Percentiles rank a stretch among this genome's conserved stretches.
phyloP scores from a whole-genome alignment of 1,140 invertebrate genomes.

The Pseudomyrmex flavicornis region DNA sequence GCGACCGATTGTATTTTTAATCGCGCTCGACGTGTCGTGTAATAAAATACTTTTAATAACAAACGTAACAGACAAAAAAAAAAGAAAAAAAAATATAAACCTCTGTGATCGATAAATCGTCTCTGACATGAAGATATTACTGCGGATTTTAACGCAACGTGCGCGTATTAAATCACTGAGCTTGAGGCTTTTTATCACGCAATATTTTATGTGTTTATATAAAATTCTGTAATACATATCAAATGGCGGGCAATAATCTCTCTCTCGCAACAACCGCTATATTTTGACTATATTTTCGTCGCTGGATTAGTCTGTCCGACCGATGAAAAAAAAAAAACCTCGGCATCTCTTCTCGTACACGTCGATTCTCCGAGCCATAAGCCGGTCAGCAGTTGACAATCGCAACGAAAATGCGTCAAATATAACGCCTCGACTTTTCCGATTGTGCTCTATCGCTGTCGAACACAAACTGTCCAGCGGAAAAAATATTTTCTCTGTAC shows the following conservation, averaged over 20 bases:
- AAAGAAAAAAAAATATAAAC: neutral
- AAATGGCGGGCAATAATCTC: too few relatives aligned
- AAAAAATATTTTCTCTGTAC: constrained; percentile 48
- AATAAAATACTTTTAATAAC: neutral
- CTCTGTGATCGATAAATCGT: neutral
- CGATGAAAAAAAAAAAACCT: neutral
- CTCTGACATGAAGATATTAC: neutral
- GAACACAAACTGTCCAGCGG: constrained; percentile 39
- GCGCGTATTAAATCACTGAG: neutral
- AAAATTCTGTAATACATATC: too few relatives aligned
- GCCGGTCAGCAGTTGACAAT: constrained; percentile 33
- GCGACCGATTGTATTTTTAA: constrained; percentile 11
- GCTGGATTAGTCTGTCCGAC: neutral
- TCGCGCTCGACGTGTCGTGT: neutral
- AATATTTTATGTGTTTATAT: neutral
- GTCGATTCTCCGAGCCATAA: constrained; percentile 6
- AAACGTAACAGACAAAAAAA: too few relatives aligned
- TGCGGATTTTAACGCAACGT: neutral
- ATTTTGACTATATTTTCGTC: neutral
- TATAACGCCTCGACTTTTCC: constrained; percentile 44
- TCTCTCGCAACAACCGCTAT: neutral
- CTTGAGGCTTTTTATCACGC: neutral
- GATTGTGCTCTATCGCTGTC: constrained; percentile 43
- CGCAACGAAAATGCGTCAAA: constrained; percentile 41
- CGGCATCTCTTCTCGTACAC: neutral